These are phyloP conservation scores for Philereme transversata DNA, from an alignment of 2,888 invertebrate genomes.

Conservation along the genomic window DNA sequence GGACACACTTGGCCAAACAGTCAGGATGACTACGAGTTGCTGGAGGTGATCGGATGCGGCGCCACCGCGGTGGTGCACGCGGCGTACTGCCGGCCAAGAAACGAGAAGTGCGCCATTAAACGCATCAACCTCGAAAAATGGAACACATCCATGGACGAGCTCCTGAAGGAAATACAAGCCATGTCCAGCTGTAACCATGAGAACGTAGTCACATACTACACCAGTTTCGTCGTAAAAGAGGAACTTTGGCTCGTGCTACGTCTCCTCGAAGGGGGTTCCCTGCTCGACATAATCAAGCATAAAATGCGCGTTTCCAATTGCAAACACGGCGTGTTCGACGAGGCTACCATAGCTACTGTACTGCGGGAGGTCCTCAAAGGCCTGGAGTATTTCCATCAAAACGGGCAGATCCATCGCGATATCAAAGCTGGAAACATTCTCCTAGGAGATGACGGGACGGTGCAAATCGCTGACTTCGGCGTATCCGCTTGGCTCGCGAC, in stretches of 20 bases:
- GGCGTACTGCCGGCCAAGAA: conserved; percentile 96
- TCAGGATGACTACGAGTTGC: conserved; percentile 96
- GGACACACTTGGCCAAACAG: conserved; percentile 93
- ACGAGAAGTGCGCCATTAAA: conserved; percentile 99
- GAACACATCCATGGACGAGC: conserved; percentile 99
- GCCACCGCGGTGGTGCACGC: conserved; percentile 99
- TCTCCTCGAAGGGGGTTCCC: conserved; percentile 96
- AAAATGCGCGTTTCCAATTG: conserved; percentile 96
- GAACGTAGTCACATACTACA: conserved; percentile 99
- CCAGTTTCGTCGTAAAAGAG: conserved; percentile 98
- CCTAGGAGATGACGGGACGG: conserved; percentile 98
- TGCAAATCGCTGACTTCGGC: conserved; percentile 99
- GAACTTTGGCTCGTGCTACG: conserved; percentile 99
- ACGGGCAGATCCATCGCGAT: conserved; percentile 97
- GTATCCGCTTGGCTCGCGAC: conserved; percentile 99
- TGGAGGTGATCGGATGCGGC: conserved; percentile 97
- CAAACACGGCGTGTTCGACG: conserved; percentile 98
- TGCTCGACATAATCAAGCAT: conserved; percentile 97
- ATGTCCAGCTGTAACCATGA: conserved; percentile 99
- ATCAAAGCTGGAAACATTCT: conserved; percentile 89
- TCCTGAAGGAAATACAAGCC: conserved; percentile 96
- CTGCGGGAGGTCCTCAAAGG: conserved; percentile 98
- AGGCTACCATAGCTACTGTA: conserved; percentile 98
- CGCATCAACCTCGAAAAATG: conserved; percentile 99
- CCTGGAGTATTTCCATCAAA: conserved; percentile 98